Percentiles rank a stretch among this genome's conserved stretches.
These are phyloP conservation scores for Hydractinia echinata DNA, from an alignment of 30 jellyfish, hydroid and myxozoan species.

Conservation along the genomic window DNA sequence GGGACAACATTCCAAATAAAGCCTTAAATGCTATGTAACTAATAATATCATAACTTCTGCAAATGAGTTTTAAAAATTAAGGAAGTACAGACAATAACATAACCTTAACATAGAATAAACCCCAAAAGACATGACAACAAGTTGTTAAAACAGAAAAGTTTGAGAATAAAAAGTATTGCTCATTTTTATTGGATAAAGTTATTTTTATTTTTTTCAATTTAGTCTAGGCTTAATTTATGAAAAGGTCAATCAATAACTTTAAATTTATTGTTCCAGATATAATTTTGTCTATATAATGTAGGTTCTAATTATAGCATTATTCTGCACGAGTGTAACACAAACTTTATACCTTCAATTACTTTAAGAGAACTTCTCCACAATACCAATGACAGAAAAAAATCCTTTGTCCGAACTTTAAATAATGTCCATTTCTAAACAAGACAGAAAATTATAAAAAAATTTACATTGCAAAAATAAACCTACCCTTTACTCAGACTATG, in stretches of 20 bases:
- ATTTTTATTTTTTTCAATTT: not conserved
- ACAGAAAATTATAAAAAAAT: not conserved
- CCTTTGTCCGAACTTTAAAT: constrained; percentile 47
- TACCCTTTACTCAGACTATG: not conserved
- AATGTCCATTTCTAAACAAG: constrained; percentile 55
- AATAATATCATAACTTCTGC: no score
- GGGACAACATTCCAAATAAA: no score
- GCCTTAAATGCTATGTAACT: no score
- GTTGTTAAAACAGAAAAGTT: not conserved
- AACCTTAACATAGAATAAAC: no score
- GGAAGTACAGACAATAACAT: no score
- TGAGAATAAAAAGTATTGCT: not conserved
- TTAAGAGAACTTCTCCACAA: constrained; percentile 90
- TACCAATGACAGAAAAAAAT: constrained; percentile 54
- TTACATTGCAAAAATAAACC: not conserved
- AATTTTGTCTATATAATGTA: no score
- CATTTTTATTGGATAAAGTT: not conserved
- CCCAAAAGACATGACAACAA: not conserved
- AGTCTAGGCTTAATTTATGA: not conserved
- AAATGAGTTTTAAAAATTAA: no score
- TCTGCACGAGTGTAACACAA: no score
- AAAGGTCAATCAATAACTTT: not conserved
- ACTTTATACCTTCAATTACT: constrained; percentile 89
- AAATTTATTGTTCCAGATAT: no score
- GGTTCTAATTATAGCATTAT: no score